Evolutionary conservation across 2,797 vertebrate genomes (phyloP), one percentile per base, ranked within the genome.

Genomic region (Poecilia wingei): DNA sequence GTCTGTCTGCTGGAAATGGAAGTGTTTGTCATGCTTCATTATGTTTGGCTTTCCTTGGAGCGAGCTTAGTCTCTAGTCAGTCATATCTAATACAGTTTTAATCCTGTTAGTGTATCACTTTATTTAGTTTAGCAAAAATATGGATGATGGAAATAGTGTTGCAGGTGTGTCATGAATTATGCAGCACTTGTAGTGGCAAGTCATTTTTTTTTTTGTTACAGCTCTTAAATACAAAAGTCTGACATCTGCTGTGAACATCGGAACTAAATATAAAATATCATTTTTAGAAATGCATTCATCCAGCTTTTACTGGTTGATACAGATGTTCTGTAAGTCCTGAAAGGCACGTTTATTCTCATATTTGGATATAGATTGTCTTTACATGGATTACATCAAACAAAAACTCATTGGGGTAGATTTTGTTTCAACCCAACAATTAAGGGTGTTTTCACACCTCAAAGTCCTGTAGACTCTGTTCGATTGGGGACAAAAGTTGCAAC

Each of bases 21-120:
- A 86, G 84, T 84, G 75, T 89, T 87, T 88, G 85, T 88, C 89
- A 87, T 72, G 86, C 82, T 89, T 88, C 84, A 86, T 91, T 92
- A 86, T 64, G 74, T 47, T 71, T 64, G 57, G 31, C 45, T 76
- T 76, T 76, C 81, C 83, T 91, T 86, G 82, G 77, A 91, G 76
- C 83, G 57, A 43, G 81, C 83, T 77, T 47, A 55, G 70, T 74
- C 66, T 83, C 79, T 28, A 64, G 49, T 68, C 66, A 86, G 84
- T 84, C 89, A 80, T 81, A 84, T 88, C 84, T 82, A 82, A 89
- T 82, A 59, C 72, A 73, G 0, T 76, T 82, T 13, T 43, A 76
- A 64, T 73, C 77, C 75, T 69, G 64, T 55, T 57, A 85, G 68
- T 20, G 45, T 22, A 64, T 4, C 2, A 36, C 53, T 74, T 74